Percentiles rank a stretch among this genome's conserved stretches.
phyloP scores from a whole-genome alignment of 2,797 vertebrate species.

The Eospalax fontanierii region DNA sequence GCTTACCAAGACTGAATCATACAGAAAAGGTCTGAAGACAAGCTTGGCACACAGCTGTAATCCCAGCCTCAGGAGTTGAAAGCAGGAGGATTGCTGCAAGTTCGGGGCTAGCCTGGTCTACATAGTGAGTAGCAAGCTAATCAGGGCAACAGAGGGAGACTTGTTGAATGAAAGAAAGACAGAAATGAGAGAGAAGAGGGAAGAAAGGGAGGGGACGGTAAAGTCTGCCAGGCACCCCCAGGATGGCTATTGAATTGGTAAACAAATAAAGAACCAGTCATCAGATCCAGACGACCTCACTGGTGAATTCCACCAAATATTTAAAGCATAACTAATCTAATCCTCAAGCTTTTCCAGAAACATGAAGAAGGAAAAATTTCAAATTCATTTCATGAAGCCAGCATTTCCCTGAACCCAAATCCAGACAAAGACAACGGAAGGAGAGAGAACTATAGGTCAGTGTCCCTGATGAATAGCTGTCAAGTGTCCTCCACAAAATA shows the following conservation, averaged over 20 bases:
- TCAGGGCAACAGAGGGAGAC: too few species aligned
- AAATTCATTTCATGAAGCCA: background rate
- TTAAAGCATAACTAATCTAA: background rate
- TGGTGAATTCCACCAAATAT: background rate
- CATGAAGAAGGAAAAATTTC: background rate
- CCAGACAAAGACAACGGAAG: background rate
- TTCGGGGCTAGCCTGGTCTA: too few species aligned
- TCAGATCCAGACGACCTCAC: background rate
- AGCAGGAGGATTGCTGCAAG: too few species aligned
- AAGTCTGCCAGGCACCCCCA: background rate
- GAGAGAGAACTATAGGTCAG: background rate
- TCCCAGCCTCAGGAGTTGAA: background rate
- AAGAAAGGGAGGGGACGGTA: too few species aligned
- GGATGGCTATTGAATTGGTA: background rate
- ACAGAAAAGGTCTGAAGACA: background rate
- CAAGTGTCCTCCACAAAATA: background rate
- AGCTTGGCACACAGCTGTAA: background rate
- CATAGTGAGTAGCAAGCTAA: too few species aligned
- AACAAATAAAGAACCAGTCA: background rate
- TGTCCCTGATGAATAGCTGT: background rate
- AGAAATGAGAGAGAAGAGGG: too few species aligned
- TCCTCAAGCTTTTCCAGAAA: background rate
- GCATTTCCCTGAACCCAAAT: background rate
- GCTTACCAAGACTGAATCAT: background rate
- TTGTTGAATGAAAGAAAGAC: too few species aligned